Percentiles rank a stretch among this genome's conserved stretches.
Conservation (phyloP, 2,113 vertebrate species). For the Rhinolophus sinicus region DNA sequence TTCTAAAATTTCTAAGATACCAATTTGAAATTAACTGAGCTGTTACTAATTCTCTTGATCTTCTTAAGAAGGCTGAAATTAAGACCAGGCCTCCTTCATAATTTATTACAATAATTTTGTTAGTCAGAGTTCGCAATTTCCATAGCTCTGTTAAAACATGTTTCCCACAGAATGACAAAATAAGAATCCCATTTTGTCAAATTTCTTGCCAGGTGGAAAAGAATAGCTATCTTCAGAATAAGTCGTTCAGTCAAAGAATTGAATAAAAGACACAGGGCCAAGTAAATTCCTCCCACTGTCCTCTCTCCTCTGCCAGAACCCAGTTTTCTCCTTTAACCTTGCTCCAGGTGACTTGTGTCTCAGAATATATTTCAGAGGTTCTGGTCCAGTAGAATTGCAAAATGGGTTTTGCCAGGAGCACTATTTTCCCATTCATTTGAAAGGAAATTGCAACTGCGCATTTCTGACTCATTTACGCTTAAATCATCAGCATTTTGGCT, state of each 20-base stretch:
- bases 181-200: constrained; percentile 42
- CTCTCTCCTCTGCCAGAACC: not conserved
- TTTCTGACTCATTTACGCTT: constrained; percentile 69
- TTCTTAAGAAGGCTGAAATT: constrained; percentile 52
- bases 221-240: not conserved
- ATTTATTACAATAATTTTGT: constrained; percentile 33
- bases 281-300: not conserved
- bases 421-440: constrained; percentile 55
- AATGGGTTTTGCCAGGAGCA: constrained; percentile 68
- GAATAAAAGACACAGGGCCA: not conserved
- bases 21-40: constrained; percentile 57
- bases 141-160: constrained; percentile 6
- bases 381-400: constrained; percentile 72
- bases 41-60: constrained; percentile 54
- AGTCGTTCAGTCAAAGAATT: not conserved
- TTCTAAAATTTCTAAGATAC: constrained; percentile 37
- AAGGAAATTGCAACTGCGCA: constrained; percentile 70
- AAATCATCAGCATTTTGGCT: constrained; percentile 69
- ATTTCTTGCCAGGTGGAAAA: not conserved
- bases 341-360: constrained; percentile 63
- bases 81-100: not conserved
- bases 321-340: constrained; percentile 48
- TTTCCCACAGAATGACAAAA: constrained; percentile 36
- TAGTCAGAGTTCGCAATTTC: constrained; percentile 45
- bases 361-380: constrained; percentile 63